phyloP scores from a whole-genome alignment of 2,888 invertebrate species.

The Blastobasis lacticolella region DNA sequence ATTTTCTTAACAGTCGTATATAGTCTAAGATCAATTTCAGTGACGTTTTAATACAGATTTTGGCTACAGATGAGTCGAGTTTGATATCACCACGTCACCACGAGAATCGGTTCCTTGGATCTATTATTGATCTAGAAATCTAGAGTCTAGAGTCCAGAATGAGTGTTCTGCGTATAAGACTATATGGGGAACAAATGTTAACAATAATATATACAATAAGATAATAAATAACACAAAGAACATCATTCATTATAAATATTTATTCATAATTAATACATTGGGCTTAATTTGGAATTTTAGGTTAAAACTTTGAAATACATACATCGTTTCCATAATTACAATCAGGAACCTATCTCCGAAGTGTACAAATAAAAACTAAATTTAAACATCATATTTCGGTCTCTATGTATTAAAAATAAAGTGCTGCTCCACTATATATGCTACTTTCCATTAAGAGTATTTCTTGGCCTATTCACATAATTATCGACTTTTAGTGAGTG shows the following conservation, averaged over 20 bases:
- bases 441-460: too few species aligned
- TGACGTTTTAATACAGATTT: too few species aligned
- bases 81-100: too few species aligned
- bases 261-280: constrained; percentile 64
- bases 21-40: too few species aligned
- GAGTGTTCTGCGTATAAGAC: too few species aligned
- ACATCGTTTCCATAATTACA: constrained; percentile 18
- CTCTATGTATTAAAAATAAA: constrained; percentile 18
- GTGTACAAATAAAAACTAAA: constrained; percentile 7
- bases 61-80: too few species aligned
- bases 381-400: constrained; percentile 10
- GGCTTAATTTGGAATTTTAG: constrained; percentile 30
- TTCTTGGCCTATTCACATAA: too few species aligned
- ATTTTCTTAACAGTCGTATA: too few species aligned
- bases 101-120: too few species aligned
- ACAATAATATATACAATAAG: constrained; percentile 5
- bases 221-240: constrained; percentile 15
- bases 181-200: background rate
- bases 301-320: constrained; percentile 1
- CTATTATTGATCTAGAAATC: too few species aligned
- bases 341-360: background rate
- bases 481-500: too few species aligned
- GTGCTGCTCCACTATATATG: constrained; percentile 22
- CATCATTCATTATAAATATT: constrained; percentile 67
- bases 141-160: too few species aligned